Conservation (phyloP, 1,140 invertebrate species). For the Nasonia vitripennis region DNA sequence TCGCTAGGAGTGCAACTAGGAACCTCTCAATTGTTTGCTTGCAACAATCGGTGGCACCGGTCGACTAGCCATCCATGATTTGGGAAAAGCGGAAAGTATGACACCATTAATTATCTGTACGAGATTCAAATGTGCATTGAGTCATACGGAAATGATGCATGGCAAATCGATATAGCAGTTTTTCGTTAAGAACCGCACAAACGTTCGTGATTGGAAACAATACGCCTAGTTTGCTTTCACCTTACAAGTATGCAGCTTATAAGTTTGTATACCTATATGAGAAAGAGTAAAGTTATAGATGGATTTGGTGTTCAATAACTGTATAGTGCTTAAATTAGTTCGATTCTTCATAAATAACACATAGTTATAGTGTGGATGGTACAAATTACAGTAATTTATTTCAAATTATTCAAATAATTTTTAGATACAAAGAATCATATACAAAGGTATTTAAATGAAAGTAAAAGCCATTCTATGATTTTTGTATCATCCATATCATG, state of each 20-base stretch:
- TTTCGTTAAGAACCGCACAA: not conserved
- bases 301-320: no score
- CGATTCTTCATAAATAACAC: no score
- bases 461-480: no score
- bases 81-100: constrained; percentile 5
- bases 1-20: constrained; percentile 47
- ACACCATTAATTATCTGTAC: constrained; percentile 30
- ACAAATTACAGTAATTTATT: no score
- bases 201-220: not conserved
- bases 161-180: not conserved
- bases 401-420: no score
- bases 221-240: constrained; percentile 32
- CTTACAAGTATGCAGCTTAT: not conserved
- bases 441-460: no score
- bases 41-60: constrained; percentile 29
- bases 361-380: no score
- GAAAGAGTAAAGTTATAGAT: no score
- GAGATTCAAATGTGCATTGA: not conserved
- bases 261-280: constrained; percentile 16
- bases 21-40: constrained; percentile 42
- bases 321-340: no score
- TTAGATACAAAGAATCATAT: no score
- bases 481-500: no score
- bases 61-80: not conserved
- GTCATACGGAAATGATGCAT: constrained; percentile 32